A percentile compares a stretch with the other conserved stretches of the same genome.
Evolutionary conservation across 1,140 invertebrate species (phyloP).

Genomic region (Dufourea novaeangliae): DNA sequence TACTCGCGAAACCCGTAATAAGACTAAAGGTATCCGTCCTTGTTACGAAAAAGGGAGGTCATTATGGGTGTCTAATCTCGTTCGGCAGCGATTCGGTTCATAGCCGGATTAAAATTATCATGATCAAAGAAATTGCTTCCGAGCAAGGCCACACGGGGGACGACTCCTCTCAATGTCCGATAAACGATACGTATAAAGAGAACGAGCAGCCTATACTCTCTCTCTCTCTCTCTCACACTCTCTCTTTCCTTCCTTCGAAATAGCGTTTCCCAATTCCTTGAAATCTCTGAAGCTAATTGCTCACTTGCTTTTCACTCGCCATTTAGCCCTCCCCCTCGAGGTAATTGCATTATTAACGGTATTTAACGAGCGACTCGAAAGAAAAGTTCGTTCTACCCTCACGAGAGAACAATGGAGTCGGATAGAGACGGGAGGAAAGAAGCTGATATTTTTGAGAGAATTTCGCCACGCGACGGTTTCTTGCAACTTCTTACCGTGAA

Average conservation of each 20-base stretch:
- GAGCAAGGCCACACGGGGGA: background rate
- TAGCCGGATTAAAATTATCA: background rate
- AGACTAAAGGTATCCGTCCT: background rate
- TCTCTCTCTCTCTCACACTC: background rate
- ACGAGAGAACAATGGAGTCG: background rate
- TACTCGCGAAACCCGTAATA: background rate
- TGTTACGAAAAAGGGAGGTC: background rate
- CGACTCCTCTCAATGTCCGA: no score
- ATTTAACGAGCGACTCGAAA: slow-evolving; percentile 14
- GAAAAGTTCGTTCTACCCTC: background rate
- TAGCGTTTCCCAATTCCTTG: background rate
- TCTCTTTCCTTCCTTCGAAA: no score
- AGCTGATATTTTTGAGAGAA: background rate
- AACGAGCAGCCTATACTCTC: background rate
- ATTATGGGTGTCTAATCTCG: background rate
- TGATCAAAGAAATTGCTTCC: slow-evolving; percentile 9
- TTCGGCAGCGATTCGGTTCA: background rate
- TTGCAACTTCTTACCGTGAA: no score
- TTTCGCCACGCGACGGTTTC: background rate
- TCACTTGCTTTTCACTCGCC: slow-evolving; percentile 10
- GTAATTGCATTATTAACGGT: slow-evolving; percentile 20
- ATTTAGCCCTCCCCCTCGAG: background rate
- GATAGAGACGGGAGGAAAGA: background rate
- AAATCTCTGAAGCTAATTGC: background rate
- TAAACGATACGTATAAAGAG: background rate